Conservation (phyloP, 2,888 invertebrate genomes). For the Apeira syringaria region DNA sequence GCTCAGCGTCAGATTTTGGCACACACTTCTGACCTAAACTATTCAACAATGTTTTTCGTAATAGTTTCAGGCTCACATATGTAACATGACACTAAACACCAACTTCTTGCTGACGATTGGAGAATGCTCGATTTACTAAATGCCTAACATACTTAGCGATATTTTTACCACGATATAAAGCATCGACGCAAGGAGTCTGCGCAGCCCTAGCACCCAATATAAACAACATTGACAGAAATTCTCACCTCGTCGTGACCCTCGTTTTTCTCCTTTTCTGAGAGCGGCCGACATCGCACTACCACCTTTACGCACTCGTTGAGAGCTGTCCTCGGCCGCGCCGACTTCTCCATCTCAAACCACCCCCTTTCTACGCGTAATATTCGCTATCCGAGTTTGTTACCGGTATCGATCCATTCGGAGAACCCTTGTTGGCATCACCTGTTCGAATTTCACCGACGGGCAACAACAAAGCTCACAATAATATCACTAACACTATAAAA, state of each 20-base stretch:
- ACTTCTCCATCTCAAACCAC: slow-evolving; percentile 74
- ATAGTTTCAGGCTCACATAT: slow-evolving; percentile 2
- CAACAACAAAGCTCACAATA: slow-evolving; percentile 39
- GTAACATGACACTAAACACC: not conserved
- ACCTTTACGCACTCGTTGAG: slow-evolving; percentile 96
- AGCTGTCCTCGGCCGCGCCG: slow-evolving; percentile 76
- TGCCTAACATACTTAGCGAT: not conserved
- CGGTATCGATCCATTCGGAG: slow-evolving; percentile 79
- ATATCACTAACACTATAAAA: slow-evolving; percentile 37
- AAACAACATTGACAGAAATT: slow-evolving; percentile 34
- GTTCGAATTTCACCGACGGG: slow-evolving; percentile 47
- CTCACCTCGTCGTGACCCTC: slow-evolving; percentile 87
- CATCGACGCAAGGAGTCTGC: slow-evolving; percentile 57
- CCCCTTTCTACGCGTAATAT: slow-evolving; percentile 50
- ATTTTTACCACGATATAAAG: not conserved
- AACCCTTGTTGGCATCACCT: slow-evolving; percentile 72
- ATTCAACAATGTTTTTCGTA: slow-evolving; percentile 18
- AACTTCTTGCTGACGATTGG: slow-evolving; percentile 1
- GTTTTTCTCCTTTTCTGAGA: slow-evolving; percentile 92
- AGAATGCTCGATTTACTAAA: not conserved
- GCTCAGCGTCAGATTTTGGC: not conserved
- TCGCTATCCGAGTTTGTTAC: slow-evolving; percentile 59
- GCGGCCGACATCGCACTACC: slow-evolving; percentile 97
- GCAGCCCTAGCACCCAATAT: slow-evolving; percentile 42
- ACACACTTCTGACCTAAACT: slow-evolving; percentile 16